A percentile compares a stretch with the other conserved stretches of the same genome.
Conservation (phyloP, 2,797 vertebrate genomes). For the Vireo griseus region DNA sequence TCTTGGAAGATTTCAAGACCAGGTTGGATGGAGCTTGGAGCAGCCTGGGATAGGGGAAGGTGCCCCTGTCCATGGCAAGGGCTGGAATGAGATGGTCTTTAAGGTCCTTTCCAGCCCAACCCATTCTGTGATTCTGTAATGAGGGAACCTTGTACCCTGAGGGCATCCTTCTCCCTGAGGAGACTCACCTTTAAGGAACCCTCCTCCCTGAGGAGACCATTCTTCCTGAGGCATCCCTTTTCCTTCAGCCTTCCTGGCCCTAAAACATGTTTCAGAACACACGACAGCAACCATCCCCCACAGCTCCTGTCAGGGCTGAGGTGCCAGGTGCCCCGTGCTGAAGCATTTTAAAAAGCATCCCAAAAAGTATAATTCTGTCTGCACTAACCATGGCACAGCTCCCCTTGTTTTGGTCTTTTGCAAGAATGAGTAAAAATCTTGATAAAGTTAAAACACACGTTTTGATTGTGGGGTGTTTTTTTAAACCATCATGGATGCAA, state of each 20-base stretch:
- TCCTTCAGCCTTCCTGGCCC: background rate
- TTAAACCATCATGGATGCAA: background rate
- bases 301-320: fast-evolving
- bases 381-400: background rate
- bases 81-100: background rate
- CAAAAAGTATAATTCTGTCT: background rate
- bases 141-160: fast-evolving
- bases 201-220: background rate
- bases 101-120: background rate
- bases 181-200: background rate
- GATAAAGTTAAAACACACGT: background rate
- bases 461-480: background rate
- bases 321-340: fast-evolving
- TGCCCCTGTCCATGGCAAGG: background rate
- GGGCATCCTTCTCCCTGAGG: background rate
- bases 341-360: background rate
- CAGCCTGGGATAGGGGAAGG: background rate
- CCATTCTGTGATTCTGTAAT: background rate
- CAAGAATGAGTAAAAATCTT: background rate
- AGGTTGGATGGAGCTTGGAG: background rate
- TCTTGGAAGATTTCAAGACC: background rate
- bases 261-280: background rate
- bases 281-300: fast-evolving
- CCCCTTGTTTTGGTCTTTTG: background rate
- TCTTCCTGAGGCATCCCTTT: background rate